phyloP scores from a whole-genome alignment of 2,113 vertebrate species.

The Melanostigma gelatinosum region DNA sequence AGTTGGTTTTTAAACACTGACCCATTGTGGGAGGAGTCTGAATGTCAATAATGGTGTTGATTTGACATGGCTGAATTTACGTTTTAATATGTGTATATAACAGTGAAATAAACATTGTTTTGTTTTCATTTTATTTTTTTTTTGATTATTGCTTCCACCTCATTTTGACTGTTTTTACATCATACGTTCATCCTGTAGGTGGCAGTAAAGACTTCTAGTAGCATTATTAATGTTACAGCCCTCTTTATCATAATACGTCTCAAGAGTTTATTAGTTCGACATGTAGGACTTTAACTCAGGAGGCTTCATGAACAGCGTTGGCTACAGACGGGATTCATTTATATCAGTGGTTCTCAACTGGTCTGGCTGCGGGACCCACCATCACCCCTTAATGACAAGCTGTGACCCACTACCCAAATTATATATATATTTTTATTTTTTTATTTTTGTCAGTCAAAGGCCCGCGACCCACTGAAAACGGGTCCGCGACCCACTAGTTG shows the following conservation, averaged over 20 bases:
- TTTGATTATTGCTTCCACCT: constrained; percentile 32
- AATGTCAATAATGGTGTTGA: constrained; percentile 36
- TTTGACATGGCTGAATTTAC: constrained; percentile 52
- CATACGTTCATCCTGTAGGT: constrained; percentile 44
- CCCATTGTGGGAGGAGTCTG: constrained; percentile 20
- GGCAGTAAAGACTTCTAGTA: constrained; percentile 46
- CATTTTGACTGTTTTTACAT: constrained; percentile 11
- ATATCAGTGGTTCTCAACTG: neutral
- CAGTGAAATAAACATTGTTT: constrained; percentile 77
- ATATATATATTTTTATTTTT: too few relatives aligned
- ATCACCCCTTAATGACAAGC: too few relatives aligned
- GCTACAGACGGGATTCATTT: neutral
- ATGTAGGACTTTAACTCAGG: neutral
- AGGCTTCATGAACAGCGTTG: neutral
- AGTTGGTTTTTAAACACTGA: constrained; percentile 42
- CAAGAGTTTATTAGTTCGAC: neutral
- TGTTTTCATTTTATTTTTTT: constrained; percentile 71
- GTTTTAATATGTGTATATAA: constrained; percentile 76
- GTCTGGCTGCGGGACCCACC: too few relatives aligned
- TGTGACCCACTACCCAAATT: too few relatives aligned
- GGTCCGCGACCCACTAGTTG: too few relatives aligned
- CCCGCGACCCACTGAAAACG: too few relatives aligned
- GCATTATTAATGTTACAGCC: neutral
- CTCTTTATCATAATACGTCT: neutral
- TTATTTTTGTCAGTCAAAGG: too few relatives aligned